phyloP scores from a whole-genome alignment of 2,888 invertebrate species.

The Leucozona laternaria region DNA sequence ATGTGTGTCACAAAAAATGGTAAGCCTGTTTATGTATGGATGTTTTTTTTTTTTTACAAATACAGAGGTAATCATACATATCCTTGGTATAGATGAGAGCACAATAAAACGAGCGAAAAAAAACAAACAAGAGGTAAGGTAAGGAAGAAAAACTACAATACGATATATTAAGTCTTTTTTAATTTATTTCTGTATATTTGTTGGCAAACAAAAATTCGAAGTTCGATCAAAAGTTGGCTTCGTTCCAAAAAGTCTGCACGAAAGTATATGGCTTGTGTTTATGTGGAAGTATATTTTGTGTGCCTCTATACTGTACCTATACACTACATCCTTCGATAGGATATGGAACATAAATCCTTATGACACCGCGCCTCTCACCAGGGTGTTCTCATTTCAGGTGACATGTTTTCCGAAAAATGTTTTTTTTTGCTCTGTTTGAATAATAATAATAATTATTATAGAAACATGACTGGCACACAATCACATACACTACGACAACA shows the following conservation, averaged over 20 bases:
- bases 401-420: slow-evolving; percentile 26
- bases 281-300: slow-evolving; percentile 31
- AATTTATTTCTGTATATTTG: slow-evolving; percentile 12
- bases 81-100: background rate
- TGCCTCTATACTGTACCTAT: no score
- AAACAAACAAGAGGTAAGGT: slow-evolving; percentile 7
- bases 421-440: slow-evolving; percentile 22
- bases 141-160: slow-evolving; percentile 34
- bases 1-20: background rate
- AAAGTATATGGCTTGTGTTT: slow-evolving; percentile 53
- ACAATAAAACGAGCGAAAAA: background rate
- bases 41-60: no score
- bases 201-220: slow-evolving; percentile 29
- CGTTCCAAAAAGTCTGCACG: slow-evolving; percentile 55
- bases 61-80: background rate
- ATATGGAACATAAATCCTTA: slow-evolving; percentile 50
- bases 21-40: no score
- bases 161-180: slow-evolving; percentile 12
- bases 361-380: background rate
- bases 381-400: slow-evolving; percentile 23
- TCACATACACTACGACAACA: background rate
- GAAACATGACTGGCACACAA: background rate
- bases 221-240: slow-evolving; percentile 58
- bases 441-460: slow-evolving; percentile 15
- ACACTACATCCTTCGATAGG: slow-evolving; percentile 20